These are phyloP conservation scores for Neuroterus valhalla DNA, from an alignment of 1,140 invertebrate genomes.

Conservation along the genomic window DNA sequence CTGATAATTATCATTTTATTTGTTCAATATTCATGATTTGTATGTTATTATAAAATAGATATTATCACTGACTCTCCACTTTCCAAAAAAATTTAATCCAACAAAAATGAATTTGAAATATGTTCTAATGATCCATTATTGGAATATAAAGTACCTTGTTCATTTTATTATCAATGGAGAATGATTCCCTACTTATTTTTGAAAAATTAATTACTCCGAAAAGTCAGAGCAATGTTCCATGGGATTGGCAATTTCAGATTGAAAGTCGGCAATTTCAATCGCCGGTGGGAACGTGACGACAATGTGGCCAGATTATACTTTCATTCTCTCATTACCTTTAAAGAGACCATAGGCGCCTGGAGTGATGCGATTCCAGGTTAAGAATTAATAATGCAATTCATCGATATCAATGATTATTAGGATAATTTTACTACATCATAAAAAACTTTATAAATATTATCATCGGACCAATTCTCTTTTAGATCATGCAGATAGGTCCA, in stretches of 20 bases:
- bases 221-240: not conserved
- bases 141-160: too few relatives aligned
- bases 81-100: too few relatives aligned
- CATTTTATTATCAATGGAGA: too few relatives aligned
- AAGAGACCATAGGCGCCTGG: not conserved
- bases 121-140: too few relatives aligned
- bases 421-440: not conserved
- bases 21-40: too few relatives aligned
- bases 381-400: not conserved
- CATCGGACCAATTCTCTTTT: not conserved
- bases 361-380: not conserved
- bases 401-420: not conserved
- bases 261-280: not conserved
- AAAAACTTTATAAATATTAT: not conserved
- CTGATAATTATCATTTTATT: too few relatives aligned
- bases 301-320: not conserved
- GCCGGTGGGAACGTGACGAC: not conserved
- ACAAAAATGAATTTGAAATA: too few relatives aligned
- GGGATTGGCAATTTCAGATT: not conserved
- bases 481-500: too few relatives aligned
- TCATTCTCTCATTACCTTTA: slow-evolving; percentile 14
- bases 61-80: too few relatives aligned
- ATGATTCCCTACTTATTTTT: too few relatives aligned
- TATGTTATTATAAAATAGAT: too few relatives aligned
- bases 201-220: not conserved